phyloP scores from a whole-genome alignment of 2,113 vertebrate species.

The Tupaia tana region DNA sequence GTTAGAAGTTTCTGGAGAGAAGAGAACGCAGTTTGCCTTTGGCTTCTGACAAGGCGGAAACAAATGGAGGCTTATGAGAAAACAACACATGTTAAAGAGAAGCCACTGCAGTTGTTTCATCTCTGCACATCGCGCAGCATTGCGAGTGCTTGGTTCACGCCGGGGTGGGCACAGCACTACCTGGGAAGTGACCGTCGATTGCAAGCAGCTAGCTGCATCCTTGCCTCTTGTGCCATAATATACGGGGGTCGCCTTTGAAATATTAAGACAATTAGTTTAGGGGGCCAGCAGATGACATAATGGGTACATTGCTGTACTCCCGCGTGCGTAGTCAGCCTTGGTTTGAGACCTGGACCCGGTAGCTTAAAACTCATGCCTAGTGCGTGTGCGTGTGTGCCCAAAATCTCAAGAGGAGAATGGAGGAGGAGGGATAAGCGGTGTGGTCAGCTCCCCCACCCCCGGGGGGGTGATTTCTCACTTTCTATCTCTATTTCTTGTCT shows the following conservation, averaged over 20 bases:
- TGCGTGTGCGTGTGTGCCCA: too few species aligned
- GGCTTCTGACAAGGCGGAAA: slow-evolving; percentile 58
- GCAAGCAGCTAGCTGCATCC: not conserved
- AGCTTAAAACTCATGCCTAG: too few species aligned
- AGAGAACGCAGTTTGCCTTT: slow-evolving; percentile 73
- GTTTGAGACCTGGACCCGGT: too few species aligned
- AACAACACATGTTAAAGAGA: slow-evolving; percentile 47
- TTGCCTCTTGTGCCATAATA: not conserved
- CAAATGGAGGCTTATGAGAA: slow-evolving; percentile 64
- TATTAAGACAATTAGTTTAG: not conserved
- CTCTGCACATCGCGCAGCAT: not conserved
- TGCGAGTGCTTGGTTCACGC: not conserved
- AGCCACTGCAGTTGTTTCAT: not conserved
- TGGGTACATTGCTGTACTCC: too few species aligned
- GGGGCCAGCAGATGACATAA: too few species aligned
- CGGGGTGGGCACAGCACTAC: not conserved
- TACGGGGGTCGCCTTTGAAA: not conserved
- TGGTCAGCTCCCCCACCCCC: too few species aligned
- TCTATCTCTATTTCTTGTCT: too few species aligned
- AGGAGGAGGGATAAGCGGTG: too few species aligned
- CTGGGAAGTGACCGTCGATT: slow-evolving; percentile 22
- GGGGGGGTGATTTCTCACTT: too few species aligned
- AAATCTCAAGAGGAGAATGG: too few species aligned
- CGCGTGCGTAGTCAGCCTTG: too few species aligned
- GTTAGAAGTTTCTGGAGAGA: slow-evolving; percentile 59